A percentile compares a stretch with the other conserved stretches of the same genome.
These are phyloP conservation scores for Oriolus oriolus DNA, from an alignment of 2,113 vertebrate species.

Conservation along the genomic window DNA sequence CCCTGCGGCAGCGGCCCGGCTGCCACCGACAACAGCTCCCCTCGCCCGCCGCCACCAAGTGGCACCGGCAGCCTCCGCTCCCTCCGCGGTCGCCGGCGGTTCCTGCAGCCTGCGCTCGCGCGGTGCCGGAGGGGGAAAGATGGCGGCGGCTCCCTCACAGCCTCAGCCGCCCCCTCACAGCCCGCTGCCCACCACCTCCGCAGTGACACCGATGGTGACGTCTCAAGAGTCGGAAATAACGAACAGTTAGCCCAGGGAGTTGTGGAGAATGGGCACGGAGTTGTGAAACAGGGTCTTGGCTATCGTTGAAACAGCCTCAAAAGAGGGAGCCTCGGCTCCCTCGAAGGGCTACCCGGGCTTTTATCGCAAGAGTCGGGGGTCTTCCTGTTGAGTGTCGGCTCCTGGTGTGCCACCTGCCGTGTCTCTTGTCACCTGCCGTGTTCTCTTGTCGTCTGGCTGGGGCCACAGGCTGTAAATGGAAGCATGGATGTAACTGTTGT, in stretches of 20 bases:
- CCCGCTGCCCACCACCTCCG: not conserved
- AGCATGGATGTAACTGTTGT: not conserved
- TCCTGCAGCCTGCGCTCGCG: not conserved
- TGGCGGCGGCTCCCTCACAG: not conserved
- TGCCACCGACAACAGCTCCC: fast-evolving
- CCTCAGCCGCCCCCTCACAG: not conserved
- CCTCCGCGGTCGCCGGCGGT: too few relatives aligned
- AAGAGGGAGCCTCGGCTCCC: not conserved
- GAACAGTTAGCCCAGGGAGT: too few relatives aligned
- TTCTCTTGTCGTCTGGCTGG: not conserved
- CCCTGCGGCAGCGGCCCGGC: fast-evolving
- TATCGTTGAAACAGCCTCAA: not conserved
- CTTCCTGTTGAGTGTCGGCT: not conserved
- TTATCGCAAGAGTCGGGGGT: fast-evolving
- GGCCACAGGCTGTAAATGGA: not conserved
- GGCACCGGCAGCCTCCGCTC: not conserved
- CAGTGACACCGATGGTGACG: not conserved
- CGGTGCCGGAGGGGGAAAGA: not conserved
- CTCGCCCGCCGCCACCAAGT: not conserved
- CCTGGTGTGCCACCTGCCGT: not conserved
- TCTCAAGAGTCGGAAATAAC: not conserved
- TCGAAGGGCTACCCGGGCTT: not conserved
- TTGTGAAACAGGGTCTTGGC: not conserved
- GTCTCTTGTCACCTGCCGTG: not conserved
- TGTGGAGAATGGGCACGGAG: not conserved